Percentiles rank a stretch among this genome's conserved stretches.
phyloP scores from a whole-genome alignment of 2,797 vertebrate genomes.

The Leucoraja ocellata region DNA sequence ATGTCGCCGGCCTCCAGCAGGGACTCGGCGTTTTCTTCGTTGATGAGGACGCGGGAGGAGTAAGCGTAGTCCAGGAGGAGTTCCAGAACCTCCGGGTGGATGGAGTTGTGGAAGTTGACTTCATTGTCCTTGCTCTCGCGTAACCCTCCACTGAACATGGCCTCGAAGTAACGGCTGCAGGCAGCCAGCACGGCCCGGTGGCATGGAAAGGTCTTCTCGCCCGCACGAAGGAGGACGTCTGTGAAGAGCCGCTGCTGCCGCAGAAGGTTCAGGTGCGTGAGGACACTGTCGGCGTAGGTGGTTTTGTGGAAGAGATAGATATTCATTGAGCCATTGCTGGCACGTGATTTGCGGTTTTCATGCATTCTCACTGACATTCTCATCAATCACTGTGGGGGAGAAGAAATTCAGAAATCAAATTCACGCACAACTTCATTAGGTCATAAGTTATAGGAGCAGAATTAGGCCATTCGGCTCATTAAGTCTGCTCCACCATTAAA shows the following conservation, averaged over 20 bases:
- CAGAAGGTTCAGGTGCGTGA: conserved; percentile 86
- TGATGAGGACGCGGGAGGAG: conserved; percentile 93
- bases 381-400: conserved; percentile 73
- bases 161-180: conserved; percentile 95
- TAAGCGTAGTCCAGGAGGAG: conserved; percentile 93
- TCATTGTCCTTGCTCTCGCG: conserved; percentile 93
- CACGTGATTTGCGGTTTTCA: conserved; percentile 93
- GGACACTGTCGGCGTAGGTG: conserved; percentile 92
- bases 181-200: conserved; percentile 91
- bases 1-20: conserved; percentile 93
- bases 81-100: conserved; percentile 91
- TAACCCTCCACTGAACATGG: conserved; percentile 94
- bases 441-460: too few relatives aligned
- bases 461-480: too few relatives aligned
- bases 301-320: conserved; percentile 98
- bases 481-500: too few relatives aligned
- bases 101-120: conserved; percentile 89
- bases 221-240: conserved; percentile 88
- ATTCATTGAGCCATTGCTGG: conserved; percentile 94
- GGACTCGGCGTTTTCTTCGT: conserved; percentile 92
- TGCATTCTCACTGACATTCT: conserved; percentile 98
- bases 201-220: conserved; percentile 89
- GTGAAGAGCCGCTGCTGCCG: conserved; percentile 92
- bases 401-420: conserved; percentile 39
- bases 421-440: neutral